Percentiles rank a stretch among this genome's conserved stretches.
These are phyloP conservation scores for Cheilosia vernalis DNA, from an alignment of 2,888 invertebrate genomes.

Conservation along the genomic window DNA sequence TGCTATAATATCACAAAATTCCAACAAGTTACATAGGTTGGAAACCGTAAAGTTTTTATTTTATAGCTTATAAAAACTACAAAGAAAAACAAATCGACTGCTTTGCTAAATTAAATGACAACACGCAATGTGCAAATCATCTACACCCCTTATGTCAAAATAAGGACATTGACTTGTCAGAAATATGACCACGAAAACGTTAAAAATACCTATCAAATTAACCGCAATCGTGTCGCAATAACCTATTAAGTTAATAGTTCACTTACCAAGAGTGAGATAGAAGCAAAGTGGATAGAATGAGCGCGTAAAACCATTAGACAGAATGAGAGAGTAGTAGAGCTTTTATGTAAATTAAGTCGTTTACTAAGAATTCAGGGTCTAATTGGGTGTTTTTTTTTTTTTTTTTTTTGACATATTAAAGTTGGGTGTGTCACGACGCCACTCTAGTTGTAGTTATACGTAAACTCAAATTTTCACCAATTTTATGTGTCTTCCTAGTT, in stretches of 20 bases:
- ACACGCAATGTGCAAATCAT: slow-evolving; percentile 56
- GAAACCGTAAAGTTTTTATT: slow-evolving; percentile 26
- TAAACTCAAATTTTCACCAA: slow-evolving; percentile 65
- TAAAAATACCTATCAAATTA: slow-evolving; percentile 49
- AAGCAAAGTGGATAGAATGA: background rate
- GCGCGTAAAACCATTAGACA: background rate
- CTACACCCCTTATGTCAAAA: slow-evolving; percentile 28
- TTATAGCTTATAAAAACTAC: slow-evolving; percentile 37
- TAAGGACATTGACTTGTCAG: slow-evolving; percentile 53
- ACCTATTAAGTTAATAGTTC: slow-evolving; percentile 68
- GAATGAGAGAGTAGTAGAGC: slow-evolving; percentile 9
- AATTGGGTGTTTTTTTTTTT: slow-evolving; percentile 54
- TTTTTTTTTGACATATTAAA: slow-evolving; percentile 38
- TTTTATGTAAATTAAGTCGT: slow-evolving; percentile 72
- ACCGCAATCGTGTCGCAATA: slow-evolving; percentile 64
- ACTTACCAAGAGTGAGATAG: slow-evolving; percentile 11
- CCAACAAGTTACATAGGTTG: slow-evolving; percentile 5
- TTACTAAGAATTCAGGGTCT: slow-evolving; percentile 40
- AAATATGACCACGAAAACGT: slow-evolving; percentile 56
- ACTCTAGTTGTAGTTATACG: slow-evolving; percentile 48
- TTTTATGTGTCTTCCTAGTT: slow-evolving; percentile 57
- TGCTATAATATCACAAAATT: slow-evolving; percentile 31
- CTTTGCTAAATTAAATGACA: slow-evolving; percentile 42
- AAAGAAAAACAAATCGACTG: slow-evolving; percentile 31
- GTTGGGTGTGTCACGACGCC: slow-evolving; percentile 54